Base-by-base conservation (phyloP, 53 echinoderm and acorn worm genomes). In the Stichopus horrens region DNA sequence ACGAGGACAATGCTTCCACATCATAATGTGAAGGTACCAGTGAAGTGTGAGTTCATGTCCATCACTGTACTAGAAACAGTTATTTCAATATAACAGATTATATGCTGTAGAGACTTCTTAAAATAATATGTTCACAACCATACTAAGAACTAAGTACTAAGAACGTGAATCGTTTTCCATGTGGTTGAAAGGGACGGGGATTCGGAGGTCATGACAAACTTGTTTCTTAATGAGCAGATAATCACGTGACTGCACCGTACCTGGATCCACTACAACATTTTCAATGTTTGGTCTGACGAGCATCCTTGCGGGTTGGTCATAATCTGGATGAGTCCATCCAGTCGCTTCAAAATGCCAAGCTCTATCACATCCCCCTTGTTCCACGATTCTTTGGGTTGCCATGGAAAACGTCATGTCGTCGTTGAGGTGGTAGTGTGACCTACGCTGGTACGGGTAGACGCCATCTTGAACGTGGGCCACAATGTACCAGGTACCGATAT, bases 401-500 rank as follows among this genome's bases (percentile, higher is more conserved):
- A 95, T 93, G 54, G 83, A 78, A 56, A 93, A 58, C 21, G 90
- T 54, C 7, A 93, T 93, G 83, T 95, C 93, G 18, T 86, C 89
- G 20, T 89, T 76, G 7, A 93, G 55, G 19, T 88, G 90, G 76
- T 95, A 92, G 89, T 95, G 92, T 1, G 95, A 93, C 54, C 90
- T 89, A 55, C 92, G 83, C 23, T 93, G 93, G 83, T 92, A 93
- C 1, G 95, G 93, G 60, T 95, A 93, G 65, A 88, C 53, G 5
- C 89, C 88, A 73, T 91, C 90, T 75, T 93, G 90, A 1, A 93
- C 78, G 67, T 92, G 92, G 9, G 92, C 86, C 1, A 89, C 76
- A 11, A 90, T 89, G 76, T 92, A 95, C 95, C 95, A 95, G 6
- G 92, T 93, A 20, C 95, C 95, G 79, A 89, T 86, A 76, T 92